Percentiles rank a stretch among this genome's conserved stretches.
Evolutionary conservation across 2,888 invertebrate species (phyloP).

Genomic region (Gnatocerus cornutus): DNA sequence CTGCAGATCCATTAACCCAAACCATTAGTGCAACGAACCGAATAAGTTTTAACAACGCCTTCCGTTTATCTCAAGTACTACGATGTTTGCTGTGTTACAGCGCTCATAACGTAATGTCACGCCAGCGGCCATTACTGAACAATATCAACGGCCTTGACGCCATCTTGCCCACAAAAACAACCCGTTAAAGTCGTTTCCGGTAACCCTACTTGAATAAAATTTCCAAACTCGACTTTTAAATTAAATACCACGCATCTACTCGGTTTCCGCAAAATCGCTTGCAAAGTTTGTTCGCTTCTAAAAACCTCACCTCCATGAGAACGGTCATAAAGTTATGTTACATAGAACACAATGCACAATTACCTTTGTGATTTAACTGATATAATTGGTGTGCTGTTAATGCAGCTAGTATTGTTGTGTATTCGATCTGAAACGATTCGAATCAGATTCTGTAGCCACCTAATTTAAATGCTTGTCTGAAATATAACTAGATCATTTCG

Average conservation of each 20-base stretch:
- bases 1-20: conserved; percentile 51
- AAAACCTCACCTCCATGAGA: not conserved
- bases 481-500: conserved; percentile 32
- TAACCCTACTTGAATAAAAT: not conserved
- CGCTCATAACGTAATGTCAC: conserved; percentile 29
- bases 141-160: conserved; percentile 2
- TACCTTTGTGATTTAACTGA: conserved; percentile 36
- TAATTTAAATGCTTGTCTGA: conserved; percentile 37
- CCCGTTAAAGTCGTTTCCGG: too few relatives aligned
- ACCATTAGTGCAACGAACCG: conserved; percentile 52
- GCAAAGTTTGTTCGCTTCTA: conserved; percentile 6
- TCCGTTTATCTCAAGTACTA: conserved; percentile 50
- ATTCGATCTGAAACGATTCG: conserved; percentile 34
- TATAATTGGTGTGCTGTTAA: conserved; percentile 37
- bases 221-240: not conserved
- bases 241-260: conserved; percentile 3
- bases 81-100: conserved; percentile 42
- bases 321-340: not conserved
- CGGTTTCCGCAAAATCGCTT: conserved; percentile 4
- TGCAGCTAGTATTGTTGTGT: conserved; percentile 34
- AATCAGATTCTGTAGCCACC: conserved; percentile 37
- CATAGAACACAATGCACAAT: conserved; percentile 25
- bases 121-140: not conserved
- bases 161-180: not conserved
- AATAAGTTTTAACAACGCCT: conserved; percentile 54